A percentile compares a stretch with the other conserved stretches of the same genome.
These are phyloP conservation scores for Lasius platythorax DNA, from an alignment of 2,888 invertebrate species.

Conservation along the genomic window DNA sequence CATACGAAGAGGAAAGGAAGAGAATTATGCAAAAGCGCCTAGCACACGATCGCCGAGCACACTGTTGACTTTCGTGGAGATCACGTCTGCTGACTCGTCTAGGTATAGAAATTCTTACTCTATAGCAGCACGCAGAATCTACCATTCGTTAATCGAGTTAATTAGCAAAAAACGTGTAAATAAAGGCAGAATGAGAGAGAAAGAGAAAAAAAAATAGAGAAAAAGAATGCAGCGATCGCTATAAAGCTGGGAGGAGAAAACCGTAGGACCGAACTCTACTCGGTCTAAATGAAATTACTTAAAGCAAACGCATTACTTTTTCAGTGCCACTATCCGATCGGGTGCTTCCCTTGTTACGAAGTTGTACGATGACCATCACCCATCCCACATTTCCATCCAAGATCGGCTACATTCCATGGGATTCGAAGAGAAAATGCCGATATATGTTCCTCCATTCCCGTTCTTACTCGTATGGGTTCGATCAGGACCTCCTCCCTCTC, in stretches of 20 bases:
- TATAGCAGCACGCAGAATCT: not conserved
- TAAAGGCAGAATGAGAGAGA: not conserved
- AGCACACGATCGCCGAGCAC: not conserved
- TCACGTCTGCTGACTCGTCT: slow-evolving; percentile 16
- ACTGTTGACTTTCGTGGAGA: not conserved
- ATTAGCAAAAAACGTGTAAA: slow-evolving; percentile 41
- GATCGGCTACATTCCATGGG: slow-evolving; percentile 42
- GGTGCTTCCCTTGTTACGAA: slow-evolving; percentile 40
- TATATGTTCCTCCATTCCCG: slow-evolving; percentile 57
- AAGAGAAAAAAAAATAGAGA: no score
- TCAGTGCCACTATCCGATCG: slow-evolving; percentile 56
- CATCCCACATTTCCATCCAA: not conserved
- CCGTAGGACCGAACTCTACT: slow-evolving; percentile 17
- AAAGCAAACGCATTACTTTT: slow-evolving; percentile 56
- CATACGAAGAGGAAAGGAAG: not conserved
- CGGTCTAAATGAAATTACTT: slow-evolving; percentile 48
- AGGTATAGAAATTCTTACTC: slow-evolving; percentile 3
- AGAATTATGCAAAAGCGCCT: not conserved
- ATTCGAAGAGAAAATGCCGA: slow-evolving; percentile 57
- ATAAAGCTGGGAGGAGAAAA: slow-evolving; percentile 42
- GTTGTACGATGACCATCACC: slow-evolving; percentile 44
- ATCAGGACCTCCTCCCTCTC: slow-evolving; percentile 57
- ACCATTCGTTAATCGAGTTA: slow-evolving; percentile 37
- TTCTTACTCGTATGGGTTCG: slow-evolving; percentile 62
- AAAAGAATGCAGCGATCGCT: slow-evolving; percentile 38